A percentile compares a stretch with the other conserved stretches of the same genome.
Conservation (phyloP, 2,113 vertebrate genomes). For the Myodes glareolus region DNA sequence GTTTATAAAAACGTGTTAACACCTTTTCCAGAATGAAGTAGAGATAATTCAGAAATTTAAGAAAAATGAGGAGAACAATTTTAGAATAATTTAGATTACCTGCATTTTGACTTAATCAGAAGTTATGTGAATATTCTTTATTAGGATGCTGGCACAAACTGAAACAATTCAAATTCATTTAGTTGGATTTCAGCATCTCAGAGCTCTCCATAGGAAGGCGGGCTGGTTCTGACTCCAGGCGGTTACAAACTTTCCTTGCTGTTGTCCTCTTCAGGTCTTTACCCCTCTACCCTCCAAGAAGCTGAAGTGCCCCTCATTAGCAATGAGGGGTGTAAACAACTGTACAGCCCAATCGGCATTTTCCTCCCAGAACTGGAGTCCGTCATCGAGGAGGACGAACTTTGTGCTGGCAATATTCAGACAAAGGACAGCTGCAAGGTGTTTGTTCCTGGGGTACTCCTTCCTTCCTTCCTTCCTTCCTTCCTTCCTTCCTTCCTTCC, state of each 20-base stretch:
- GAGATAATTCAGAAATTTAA: neutral
- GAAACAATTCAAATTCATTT: neutral
- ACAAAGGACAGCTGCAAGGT: slow-evolving; percentile 17
- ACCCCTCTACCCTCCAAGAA: slow-evolving; percentile 45
- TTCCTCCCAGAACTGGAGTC: neutral
- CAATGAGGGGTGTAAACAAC: neutral
- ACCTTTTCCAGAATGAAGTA: neutral
- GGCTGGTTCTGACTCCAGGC: neutral
- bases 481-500: too few species aligned
- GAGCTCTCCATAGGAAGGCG: neutral
- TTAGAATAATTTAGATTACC: neutral
- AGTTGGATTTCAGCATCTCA: neutral
- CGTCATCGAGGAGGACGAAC: slow-evolving; percentile 37
- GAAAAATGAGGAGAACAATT: neutral
- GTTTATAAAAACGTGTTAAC: slow-evolving; percentile 28
- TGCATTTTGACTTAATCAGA: neutral
- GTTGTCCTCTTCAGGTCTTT: neutral
- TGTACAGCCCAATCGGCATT: neutral
- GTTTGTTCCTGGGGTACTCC: neutral
- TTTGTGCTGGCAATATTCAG: slow-evolving; percentile 36
- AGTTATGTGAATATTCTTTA: slow-evolving; percentile 32
- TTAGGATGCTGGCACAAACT: neutral
- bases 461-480: too few species aligned
- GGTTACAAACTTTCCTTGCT: neutral
- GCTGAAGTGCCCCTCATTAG: neutral